These are phyloP conservation scores for Dasyprocta punctata DNA, from an alignment of 2,113 vertebrate genomes.

Conservation along the genomic window DNA sequence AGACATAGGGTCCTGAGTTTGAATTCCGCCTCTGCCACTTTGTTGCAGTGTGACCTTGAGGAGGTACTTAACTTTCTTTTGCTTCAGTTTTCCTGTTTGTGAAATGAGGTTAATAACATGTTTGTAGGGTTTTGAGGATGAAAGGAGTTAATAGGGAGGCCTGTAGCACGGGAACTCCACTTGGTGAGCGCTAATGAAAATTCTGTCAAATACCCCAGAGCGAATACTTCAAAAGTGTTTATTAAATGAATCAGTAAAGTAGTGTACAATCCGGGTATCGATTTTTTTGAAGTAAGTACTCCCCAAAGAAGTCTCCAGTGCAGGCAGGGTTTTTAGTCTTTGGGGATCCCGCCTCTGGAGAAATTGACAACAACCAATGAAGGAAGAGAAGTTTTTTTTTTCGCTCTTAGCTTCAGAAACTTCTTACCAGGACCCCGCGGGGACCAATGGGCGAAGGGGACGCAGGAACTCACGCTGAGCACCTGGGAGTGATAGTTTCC, in stretches of 20 bases:
- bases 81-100: neutral
- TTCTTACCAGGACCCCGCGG: neutral
- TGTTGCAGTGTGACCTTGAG: neutral
- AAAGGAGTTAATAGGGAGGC: neutral
- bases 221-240: conserved; percentile 24
- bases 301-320: neutral
- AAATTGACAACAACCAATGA: neutral
- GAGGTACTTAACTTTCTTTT: neutral
- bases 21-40: neutral
- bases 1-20: neutral
- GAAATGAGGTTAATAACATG: neutral
- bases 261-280: neutral
- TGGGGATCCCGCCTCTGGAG: neutral
- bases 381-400: neutral
- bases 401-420: neutral
- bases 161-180: neutral
- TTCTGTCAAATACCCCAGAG: neutral
- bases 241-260: neutral
- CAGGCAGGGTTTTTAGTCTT: neutral
- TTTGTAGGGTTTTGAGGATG: neutral
- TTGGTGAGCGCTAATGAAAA: neutral
- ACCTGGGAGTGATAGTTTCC: conserved; percentile 72
- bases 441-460: neutral
- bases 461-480: neutral
- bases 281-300: neutral